phyloP scores from a whole-genome alignment of 30 jellyfish, hydroid and myxozoan genomes.

The Chrysaora quinquecirrha region DNA sequence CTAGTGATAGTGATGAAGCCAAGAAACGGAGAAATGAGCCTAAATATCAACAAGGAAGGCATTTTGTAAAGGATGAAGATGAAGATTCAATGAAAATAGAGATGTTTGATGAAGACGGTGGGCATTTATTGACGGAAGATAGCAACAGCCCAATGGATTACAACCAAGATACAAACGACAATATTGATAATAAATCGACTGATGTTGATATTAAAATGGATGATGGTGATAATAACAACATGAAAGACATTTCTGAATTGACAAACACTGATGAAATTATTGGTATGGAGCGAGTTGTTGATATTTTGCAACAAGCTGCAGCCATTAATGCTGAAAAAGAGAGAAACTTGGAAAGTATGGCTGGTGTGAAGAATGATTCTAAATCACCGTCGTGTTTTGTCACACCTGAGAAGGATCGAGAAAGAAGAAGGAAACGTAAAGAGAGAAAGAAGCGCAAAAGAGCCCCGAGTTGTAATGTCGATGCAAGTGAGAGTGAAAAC shows the following conservation, averaged over 20 bases:
- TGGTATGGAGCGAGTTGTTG: conserved; percentile 74
- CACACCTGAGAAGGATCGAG: conserved; percentile 62
- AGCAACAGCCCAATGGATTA: conserved; percentile 5
- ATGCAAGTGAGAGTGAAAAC: conserved; percentile 79
- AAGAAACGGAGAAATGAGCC: conserved; percentile 13
- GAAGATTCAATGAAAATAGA: conserved; percentile 24
- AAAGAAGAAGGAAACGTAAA: conserved; percentile 49
- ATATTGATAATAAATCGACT: not conserved
- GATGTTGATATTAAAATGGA: not conserved
- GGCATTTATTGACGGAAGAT: conserved; percentile 4
- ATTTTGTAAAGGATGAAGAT: conserved; percentile 23
- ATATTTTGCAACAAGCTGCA: conserved; percentile 73
- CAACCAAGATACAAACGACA: not conserved
- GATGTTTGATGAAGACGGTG: not conserved
- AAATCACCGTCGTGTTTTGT: conserved; percentile 26
- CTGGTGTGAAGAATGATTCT: not conserved
- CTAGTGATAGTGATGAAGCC: conserved; percentile 15
- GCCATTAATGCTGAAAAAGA: conserved; percentile 72
- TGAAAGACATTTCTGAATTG: conserved; percentile 1
- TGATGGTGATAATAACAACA: conserved; percentile 29
- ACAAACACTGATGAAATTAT: conserved; percentile 41
- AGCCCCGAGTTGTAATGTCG: conserved; percentile 51
- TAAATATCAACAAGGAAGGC: not conserved
- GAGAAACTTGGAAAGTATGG: conserved; percentile 21
- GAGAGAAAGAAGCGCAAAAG: conserved; percentile 61